These are phyloP conservation scores for Tichodroma muraria DNA, from an alignment of 2,113 vertebrate species.

Conservation along the genomic window DNA sequence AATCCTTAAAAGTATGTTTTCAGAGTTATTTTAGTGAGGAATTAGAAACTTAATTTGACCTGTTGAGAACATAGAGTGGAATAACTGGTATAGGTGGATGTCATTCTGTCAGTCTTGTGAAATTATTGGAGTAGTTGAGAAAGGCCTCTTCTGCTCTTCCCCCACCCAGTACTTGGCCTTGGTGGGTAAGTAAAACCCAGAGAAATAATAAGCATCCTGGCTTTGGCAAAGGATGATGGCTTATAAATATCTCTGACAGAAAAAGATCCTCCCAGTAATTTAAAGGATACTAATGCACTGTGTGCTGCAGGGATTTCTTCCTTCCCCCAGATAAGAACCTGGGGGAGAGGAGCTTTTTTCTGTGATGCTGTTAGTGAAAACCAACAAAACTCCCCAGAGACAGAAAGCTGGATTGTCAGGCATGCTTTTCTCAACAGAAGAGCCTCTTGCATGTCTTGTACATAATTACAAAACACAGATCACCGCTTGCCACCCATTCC, in stretches of 20 bases:
- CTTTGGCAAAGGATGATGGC: not conserved
- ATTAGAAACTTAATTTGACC: not conserved
- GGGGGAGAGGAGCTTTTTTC: not conserved
- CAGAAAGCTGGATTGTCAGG: not conserved
- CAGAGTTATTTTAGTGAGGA: not conserved
- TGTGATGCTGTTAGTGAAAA: not conserved
- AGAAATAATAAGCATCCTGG: not conserved
- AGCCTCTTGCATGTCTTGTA: not conserved
- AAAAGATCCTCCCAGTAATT: not conserved
- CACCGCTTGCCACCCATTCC: not conserved
- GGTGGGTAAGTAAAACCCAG: not conserved
- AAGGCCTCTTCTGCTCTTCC: not conserved
- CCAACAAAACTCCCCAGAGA: not conserved
- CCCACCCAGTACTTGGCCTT: not conserved
- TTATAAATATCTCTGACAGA: not conserved
- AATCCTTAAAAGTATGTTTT: not conserved
- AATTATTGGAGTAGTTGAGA: not conserved
- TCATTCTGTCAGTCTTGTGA: not conserved
- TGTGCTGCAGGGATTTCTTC: not conserved
- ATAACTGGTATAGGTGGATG: constrained; percentile 18
- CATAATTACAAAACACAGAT: not conserved
- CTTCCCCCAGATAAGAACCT: not conserved
- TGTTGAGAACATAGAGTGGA: not conserved
- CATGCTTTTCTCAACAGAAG: not conserved
- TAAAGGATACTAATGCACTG: not conserved